phyloP scores from a whole-genome alignment of 2,797 vertebrate species.

The Chelonia mydas region DNA sequence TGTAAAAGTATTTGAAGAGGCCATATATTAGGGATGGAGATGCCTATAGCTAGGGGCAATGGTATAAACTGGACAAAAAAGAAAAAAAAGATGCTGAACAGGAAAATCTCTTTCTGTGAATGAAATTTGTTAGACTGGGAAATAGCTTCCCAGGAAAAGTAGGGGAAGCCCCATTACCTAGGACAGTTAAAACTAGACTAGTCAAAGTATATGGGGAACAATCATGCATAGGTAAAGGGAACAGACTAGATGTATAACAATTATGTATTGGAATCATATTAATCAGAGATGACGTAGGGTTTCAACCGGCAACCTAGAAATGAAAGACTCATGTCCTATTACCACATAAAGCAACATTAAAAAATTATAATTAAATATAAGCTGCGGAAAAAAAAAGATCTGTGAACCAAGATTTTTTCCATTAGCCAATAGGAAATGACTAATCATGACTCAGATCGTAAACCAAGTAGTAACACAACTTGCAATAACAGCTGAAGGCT shows the following conservation, averaged over 20 bases:
- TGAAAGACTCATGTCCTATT: neutral
- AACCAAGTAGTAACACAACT: neutral
- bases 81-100: neutral
- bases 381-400: neutral
- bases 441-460: neutral
- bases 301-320: neutral
- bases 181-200: neutral
- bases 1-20: neutral
- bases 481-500: neutral
- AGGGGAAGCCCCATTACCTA: neutral
- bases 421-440: conserved; percentile 48
- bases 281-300: neutral
- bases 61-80: neutral
- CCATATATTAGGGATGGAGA: neutral
- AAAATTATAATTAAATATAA: neutral
- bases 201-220: neutral
- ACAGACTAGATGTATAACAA: neutral
- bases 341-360: neutral
- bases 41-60: neutral
- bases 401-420: conserved; percentile 17
- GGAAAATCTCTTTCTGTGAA: neutral
- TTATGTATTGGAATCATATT: neutral
- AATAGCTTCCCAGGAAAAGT: neutral
- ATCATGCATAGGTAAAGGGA: neutral
- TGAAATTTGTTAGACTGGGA: neutral